Percentiles rank a stretch among this genome's conserved stretches.
Evolutionary conservation across 2,113 vertebrate genomes (phyloP).

Genomic region (Carassius auratus): DNA sequence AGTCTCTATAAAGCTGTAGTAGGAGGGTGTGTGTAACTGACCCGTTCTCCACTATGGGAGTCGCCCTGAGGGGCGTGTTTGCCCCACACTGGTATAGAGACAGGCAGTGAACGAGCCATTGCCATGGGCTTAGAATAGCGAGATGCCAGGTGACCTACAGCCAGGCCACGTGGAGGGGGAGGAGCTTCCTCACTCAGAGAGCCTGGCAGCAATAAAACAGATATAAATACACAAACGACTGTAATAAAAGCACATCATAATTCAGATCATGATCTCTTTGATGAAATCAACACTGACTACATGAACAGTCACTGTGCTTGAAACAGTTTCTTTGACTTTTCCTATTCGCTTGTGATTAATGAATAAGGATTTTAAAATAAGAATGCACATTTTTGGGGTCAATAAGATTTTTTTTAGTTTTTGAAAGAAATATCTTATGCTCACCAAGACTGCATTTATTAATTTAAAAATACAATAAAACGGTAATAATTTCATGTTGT

Average conservation of each 20-base stretch:
- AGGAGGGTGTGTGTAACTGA: constrained; percentile 29
- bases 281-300: neutral
- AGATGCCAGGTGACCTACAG: constrained; percentile 68
- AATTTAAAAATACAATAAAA: neutral
- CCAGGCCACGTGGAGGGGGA: constrained; percentile 71
- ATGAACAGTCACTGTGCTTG: too few relatives aligned
- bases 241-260: neutral
- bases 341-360: too few relatives aligned
- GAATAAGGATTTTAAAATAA: too few relatives aligned
- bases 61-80: constrained; percentile 77
- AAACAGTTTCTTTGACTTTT: too few relatives aligned
- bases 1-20: neutral
- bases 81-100: constrained; percentile 88
- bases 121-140: constrained; percentile 72
- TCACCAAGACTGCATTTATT: neutral
- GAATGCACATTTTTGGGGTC: neutral
- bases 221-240: neutral
- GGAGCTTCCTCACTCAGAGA: constrained; percentile 85
- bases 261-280: neutral
- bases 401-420: neutral
- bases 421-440: neutral
- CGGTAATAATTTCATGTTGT: neutral
- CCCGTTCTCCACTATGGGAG: constrained; percentile 78
- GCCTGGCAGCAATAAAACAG: constrained; percentile 60
- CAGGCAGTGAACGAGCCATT: constrained; percentile 86